phyloP scores from a whole-genome alignment of 2,797 vertebrate species.

The Pangasius mekongensis region DNA sequence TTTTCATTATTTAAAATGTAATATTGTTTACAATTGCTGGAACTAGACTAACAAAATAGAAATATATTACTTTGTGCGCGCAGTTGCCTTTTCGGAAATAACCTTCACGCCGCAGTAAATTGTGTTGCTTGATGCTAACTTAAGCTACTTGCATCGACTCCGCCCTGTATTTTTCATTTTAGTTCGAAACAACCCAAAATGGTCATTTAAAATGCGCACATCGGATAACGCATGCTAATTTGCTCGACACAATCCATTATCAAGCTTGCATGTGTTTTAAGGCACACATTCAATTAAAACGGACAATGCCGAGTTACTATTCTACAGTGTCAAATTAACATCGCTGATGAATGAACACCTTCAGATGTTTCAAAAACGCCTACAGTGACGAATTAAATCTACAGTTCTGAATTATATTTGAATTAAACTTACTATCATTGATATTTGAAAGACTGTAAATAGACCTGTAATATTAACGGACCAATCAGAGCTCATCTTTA shows the following conservation, averaged over 20 bases:
- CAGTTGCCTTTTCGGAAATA: background rate
- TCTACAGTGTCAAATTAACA: too few species aligned
- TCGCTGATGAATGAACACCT: background rate
- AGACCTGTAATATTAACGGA: background rate
- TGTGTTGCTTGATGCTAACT: background rate
- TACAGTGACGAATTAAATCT: background rate
- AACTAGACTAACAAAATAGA: background rate
- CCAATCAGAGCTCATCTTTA: background rate
- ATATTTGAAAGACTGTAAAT: background rate
- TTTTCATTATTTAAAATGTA: background rate
- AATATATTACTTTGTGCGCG: background rate
- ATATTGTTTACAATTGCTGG: background rate
- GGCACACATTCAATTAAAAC: background rate
- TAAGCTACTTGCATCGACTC: background rate
- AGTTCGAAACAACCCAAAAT: background rate
- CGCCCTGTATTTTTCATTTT: background rate
- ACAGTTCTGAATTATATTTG: background rate
- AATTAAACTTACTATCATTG: background rate
- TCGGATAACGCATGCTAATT: background rate
- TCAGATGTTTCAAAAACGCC: background rate
- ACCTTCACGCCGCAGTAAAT: background rate
- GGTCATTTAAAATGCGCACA: background rate
- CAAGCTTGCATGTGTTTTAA: background rate
- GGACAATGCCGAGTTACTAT: too few species aligned
- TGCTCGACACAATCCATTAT: background rate